phyloP scores from a whole-genome alignment of 2,797 vertebrate species.

The Sebastes elongatus region DNA sequence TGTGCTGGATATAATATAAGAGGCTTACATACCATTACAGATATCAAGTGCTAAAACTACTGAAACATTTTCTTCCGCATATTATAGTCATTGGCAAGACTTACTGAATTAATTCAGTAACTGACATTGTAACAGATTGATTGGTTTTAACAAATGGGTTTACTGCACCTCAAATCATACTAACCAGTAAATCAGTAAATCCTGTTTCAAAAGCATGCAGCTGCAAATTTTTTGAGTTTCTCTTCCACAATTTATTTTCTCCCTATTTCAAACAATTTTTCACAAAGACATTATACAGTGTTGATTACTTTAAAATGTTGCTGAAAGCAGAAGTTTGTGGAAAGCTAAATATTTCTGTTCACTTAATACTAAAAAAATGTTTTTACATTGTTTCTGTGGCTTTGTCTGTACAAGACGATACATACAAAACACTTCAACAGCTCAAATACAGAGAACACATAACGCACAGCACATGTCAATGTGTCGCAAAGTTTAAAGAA shows the following conservation, averaged over 20 bases:
- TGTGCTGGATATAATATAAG: background rate
- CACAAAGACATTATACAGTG: too few species aligned
- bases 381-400: too few species aligned
- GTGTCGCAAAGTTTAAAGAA: too few species aligned
- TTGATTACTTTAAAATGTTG: background rate
- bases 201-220: background rate
- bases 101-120: background rate
- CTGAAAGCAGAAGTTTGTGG: background rate
- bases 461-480: background rate
- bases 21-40: background rate
- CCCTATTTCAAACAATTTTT: background rate
- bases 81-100: background rate
- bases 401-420: background rate
- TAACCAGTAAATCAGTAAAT: background rate
- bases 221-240: background rate
- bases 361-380: background rate
- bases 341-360: background rate
- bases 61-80: background rate
- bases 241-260: background rate
- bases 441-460: background rate
- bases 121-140: background rate
- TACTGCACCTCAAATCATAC: background rate
- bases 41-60: background rate
- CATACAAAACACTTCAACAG: background rate
- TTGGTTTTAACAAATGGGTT: background rate